phyloP scores from a whole-genome alignment of 2,888 invertebrate genomes.

The Eupithecia subfuscata region DNA sequence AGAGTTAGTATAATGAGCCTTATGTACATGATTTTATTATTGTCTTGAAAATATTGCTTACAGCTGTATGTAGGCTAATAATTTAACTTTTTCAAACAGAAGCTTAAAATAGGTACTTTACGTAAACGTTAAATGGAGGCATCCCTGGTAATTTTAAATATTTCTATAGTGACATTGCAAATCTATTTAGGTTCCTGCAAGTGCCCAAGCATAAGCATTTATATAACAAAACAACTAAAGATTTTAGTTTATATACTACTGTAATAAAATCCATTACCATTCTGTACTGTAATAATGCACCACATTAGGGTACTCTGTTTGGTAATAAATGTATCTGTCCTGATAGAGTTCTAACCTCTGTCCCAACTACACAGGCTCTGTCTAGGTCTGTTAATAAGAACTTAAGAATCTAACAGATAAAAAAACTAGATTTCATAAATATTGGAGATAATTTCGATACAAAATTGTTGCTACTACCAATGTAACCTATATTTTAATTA shows the following conservation, averaged over 20 bases:
- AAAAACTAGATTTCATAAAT: neutral
- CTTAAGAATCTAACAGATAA: neutral
- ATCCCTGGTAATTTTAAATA: constrained; percentile 18
- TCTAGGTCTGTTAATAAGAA: neutral
- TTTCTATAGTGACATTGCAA: neutral
- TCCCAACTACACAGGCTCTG: neutral
- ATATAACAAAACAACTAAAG: neutral
- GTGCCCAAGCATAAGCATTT: neutral
- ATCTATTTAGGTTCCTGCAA: neutral
- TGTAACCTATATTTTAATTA: constrained; percentile 46
- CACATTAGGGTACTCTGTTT: neutral
- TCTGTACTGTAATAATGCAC: neutral
- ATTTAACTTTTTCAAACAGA: constrained; percentile 28
- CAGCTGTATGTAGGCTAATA: constrained; percentile 48
- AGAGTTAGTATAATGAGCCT: constrained; percentile 72
- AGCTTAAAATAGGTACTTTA: constrained; percentile 20
- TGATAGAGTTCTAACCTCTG: neutral
- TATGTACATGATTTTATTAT: constrained; percentile 65
- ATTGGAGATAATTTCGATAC: neutral
- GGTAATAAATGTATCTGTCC: neutral
- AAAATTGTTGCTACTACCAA: neutral
- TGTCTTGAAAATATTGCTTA: constrained; percentile 61
- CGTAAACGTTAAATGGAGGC: constrained; percentile 19
- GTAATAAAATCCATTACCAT: neutral
- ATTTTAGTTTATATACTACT: neutral